Percentiles rank a stretch among this genome's conserved stretches.
Evolutionary conservation across 2,797 vertebrate species (phyloP).

Genomic region (Periparus ater): DNA sequence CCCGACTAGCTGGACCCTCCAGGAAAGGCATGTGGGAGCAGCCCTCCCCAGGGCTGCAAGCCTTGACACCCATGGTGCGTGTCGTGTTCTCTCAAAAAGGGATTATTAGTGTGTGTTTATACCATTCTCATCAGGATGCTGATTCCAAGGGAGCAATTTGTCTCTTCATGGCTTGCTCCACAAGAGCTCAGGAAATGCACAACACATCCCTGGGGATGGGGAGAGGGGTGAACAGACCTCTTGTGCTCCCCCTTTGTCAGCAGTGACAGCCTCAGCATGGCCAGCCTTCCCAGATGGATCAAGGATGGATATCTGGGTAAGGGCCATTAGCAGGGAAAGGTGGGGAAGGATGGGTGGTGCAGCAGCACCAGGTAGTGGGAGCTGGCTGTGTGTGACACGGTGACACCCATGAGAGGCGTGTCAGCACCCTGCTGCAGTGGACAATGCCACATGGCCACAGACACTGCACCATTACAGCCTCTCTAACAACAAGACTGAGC

Average conservation of each 20-base stretch:
- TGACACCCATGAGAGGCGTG: not conserved
- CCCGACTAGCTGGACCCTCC: not conserved
- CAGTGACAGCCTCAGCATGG: not conserved
- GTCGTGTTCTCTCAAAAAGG: not conserved
- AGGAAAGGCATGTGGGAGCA: not conserved
- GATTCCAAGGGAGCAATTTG: not conserved
- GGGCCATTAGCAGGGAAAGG: not conserved
- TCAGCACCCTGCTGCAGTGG: accelerated
- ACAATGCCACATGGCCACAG: accelerated
- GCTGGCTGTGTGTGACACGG: accelerated
- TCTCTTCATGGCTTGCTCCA: not conserved
- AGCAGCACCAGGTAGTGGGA: accelerated
- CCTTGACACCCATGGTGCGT: not conserved
- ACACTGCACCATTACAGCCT: not conserved
- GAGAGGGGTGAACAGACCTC: accelerated
- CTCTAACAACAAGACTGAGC: not conserved
- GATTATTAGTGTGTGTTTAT: accelerated
- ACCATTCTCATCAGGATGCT: not conserved
- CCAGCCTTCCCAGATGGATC: not conserved
- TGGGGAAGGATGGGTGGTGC: not conserved
- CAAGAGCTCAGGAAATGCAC: not conserved
- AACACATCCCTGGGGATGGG: accelerated
- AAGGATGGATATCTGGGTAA: not conserved
- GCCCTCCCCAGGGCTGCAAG: not conserved
- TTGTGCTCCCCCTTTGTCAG: not conserved